Evolutionary conservation across 2,888 invertebrate species (phyloP), one percentile per base, ranked within the genome.

Genomic region (Cosmorhoe ocellata): DNA sequence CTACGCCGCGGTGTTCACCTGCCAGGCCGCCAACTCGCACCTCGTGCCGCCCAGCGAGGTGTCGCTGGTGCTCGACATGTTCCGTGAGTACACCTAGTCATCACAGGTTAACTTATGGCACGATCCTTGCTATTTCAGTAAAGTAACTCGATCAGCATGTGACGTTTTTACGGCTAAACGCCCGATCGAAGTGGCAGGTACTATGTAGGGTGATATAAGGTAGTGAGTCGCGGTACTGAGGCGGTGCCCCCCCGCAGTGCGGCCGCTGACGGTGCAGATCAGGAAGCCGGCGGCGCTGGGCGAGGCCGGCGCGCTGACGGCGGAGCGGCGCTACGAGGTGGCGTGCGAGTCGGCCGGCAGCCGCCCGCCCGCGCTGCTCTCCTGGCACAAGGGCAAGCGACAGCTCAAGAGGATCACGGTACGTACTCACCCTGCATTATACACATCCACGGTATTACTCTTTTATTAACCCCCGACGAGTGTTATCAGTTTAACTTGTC

Each of bases 331-430:
- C 43, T 97, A 96, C 86, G 95, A 96, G 80, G 94, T 97, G 51
- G 92, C 93, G 44, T 97, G 97, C 75, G 94, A 95, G 81, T 95
- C 96, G 2, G 94, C 95, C 8, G 97, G 97, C 64, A 96, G 96
- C 40, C 91, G 96, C 57, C 97, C 97, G 49, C 94, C 96, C 13
- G 96, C 97, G 22, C 92, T 95, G 76, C 94, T 97, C 81, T 94
- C 96, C 10, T 97, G 97, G 97, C 96, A 95, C 90, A 97, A 97
- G 82, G 96, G 96, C 57, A 96, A 95, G 78, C 91, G 95, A 52
- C 95, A 95, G 74, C 92, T 96, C 60, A 93, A 94, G 70, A 92
- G 95, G 77, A 94, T 95, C 51, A 95, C 94, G 92, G 96, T 96
- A 71, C 81, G 87, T n/a, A n/a, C n/a, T n/a, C n/a, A n/a, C n/a